These are phyloP conservation scores for Phlogophora meticulosa DNA, from an alignment of 2,888 invertebrate genomes.

Conservation along the genomic window DNA sequence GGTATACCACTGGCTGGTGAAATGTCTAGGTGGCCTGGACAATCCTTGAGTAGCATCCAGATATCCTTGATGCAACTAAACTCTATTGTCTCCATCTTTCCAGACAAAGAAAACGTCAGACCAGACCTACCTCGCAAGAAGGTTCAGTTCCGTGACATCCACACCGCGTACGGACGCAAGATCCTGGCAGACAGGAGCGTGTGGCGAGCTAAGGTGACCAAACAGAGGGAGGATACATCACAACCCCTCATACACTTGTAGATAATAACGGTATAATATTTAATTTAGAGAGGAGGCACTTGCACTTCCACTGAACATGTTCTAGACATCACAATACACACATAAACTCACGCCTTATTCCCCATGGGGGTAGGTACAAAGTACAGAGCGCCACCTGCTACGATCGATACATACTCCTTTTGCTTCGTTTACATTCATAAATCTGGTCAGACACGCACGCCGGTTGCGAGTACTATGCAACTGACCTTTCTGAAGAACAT, in stretches of 20 bases:
- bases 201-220: conserved; percentile 92
- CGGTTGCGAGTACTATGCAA: no score
- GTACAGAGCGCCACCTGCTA: no score
- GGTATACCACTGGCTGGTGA: no score
- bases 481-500: no score
- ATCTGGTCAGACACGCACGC: no score
- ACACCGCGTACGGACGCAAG: conserved; percentile 93
- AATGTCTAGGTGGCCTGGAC: no score
- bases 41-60: no score
- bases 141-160: conserved; percentile 93
- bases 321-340: conserved; percentile 2
- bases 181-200: conserved; percentile 93
- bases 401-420: no score
- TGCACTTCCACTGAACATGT: neutral
- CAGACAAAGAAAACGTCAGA: conserved; percentile 84
- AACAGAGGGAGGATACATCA: conserved; percentile 69
- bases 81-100: conserved; percentile 35
- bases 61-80: no score
- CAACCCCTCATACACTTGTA: conserved; percentile 81
- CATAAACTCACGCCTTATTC: no score
- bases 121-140: conserved; percentile 88
- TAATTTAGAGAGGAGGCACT: neutral
- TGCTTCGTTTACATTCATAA: no score
- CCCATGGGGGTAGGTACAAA: no score
- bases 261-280: conserved; percentile 10